These are phyloP conservation scores for Macrophya alboannulata DNA, from an alignment of 2,888 invertebrate genomes.

Conservation along the genomic window DNA sequence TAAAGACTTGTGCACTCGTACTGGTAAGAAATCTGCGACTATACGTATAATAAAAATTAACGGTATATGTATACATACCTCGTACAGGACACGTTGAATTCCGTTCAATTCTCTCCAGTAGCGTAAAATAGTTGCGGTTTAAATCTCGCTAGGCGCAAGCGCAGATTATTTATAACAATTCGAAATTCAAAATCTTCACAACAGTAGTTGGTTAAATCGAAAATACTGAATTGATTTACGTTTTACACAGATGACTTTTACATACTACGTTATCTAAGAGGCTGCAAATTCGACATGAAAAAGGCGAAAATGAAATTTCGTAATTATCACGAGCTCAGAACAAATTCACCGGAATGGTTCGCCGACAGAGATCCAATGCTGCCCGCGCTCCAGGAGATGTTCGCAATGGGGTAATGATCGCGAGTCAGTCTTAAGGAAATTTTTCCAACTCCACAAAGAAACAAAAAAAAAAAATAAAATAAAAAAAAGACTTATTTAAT, in stretches of 20 bases:
- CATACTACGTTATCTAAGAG: conserved; percentile 83
- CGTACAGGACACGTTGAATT: not conserved
- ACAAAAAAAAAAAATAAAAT: not conserved
- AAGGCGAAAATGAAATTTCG: conserved; percentile 83
- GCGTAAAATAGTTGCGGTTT: not conserved
- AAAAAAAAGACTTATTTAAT: not conserved
- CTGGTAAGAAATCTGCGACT: conserved; percentile 70
- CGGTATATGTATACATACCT: too few relatives aligned
- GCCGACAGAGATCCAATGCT: conserved; percentile 82
- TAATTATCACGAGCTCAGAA: conserved; percentile 83
- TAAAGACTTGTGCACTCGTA: conserved; percentile 75
- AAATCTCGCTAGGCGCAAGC: not conserved
- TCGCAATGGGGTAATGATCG: conserved; percentile 81
- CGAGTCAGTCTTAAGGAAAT: conserved; percentile 34
- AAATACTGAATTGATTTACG: not conserved
- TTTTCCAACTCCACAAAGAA: conserved; percentile 41
- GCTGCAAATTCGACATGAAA: conserved; percentile 84
- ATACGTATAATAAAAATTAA: not conserved
- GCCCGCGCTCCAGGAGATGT: conserved; percentile 82
- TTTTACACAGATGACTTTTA: conserved; percentile 79
- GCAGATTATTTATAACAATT: not conserved
- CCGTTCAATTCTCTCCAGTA: not conserved
- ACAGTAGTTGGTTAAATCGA: not conserved
- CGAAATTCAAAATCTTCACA: not conserved
- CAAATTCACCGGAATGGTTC: conserved; percentile 84